Percentiles rank a stretch among this genome's conserved stretches.
Conservation (phyloP, 2,797 vertebrate genomes). For the Strix occidentalis region DNA sequence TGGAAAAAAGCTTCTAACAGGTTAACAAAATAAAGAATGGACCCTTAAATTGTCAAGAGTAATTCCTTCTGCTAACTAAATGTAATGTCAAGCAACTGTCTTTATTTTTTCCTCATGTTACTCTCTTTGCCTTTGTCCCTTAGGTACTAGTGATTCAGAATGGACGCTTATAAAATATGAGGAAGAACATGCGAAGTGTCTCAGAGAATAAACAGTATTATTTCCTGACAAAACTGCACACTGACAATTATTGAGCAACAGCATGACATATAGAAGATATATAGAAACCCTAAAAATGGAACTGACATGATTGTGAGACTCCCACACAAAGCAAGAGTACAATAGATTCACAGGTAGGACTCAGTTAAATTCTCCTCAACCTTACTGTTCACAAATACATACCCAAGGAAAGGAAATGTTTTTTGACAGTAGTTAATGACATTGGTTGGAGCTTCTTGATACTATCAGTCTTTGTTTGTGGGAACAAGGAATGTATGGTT, state of each 20-base stretch:
- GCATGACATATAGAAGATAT: slow-evolving; percentile 18
- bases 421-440: background rate
- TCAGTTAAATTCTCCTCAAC: background rate
- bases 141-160: slow-evolving; percentile 35
- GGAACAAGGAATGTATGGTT: background rate
- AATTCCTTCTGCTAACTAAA: slow-evolving; percentile 1
- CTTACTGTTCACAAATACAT: background rate
- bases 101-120: background rate
- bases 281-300: slow-evolving; percentile 40
- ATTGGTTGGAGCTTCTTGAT: background rate
- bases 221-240: slow-evolving; percentile 34
- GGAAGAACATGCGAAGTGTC: slow-evolving; percentile 34
- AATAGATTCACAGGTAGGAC: background rate
- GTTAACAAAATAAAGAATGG: background rate
- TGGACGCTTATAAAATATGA: slow-evolving; percentile 47
- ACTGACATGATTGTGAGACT: background rate
- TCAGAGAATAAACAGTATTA: slow-evolving; percentile 54
- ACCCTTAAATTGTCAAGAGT: background rate
- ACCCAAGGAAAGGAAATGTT: background rate
- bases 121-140: slow-evolving; percentile 25
- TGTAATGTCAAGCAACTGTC: background rate
- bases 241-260: slow-evolving; percentile 23
- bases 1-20: background rate
- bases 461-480: background rate
- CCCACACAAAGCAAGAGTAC: slow-evolving; percentile 11